Percentiles rank a stretch among this genome's conserved stretches.
Conservation (phyloP, 2,888 invertebrate genomes). For the Aleiodes leptofemur region DNA sequence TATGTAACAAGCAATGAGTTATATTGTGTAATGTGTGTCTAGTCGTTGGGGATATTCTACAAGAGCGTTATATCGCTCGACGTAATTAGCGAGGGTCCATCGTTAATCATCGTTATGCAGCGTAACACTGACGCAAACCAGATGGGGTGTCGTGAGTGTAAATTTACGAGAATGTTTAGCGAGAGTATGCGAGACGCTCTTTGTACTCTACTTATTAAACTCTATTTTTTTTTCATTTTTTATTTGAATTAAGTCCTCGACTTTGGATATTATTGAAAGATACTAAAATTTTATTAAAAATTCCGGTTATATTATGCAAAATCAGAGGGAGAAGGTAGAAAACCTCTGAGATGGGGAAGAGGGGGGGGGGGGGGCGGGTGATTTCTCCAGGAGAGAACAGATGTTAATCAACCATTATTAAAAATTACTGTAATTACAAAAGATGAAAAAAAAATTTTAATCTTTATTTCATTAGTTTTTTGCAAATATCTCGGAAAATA, state of each 20-base stretch:
- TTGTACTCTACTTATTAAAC: conserved; percentile 19
- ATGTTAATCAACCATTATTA: too few relatives aligned
- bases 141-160: conserved; percentile 41
- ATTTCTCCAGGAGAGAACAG: too few relatives aligned
- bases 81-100: conserved; percentile 61
- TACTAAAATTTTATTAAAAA: too few relatives aligned
- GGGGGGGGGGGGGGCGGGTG: too few relatives aligned
- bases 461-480: too few relatives aligned
- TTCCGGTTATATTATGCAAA: too few relatives aligned
- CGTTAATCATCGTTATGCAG: conserved; percentile 59
- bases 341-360: too few relatives aligned
- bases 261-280: too few relatives aligned
- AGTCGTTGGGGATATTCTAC: conserved; percentile 15
- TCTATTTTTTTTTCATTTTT: conserved; percentile 15
- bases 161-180: conserved; percentile 45
- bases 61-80: conserved; percentile 40
- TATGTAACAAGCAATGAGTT: conserved; percentile 16
- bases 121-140: conserved; percentile 45
- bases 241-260: background rate
- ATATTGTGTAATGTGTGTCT: conserved; percentile 36
- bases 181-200: conserved; percentile 30
- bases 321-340: too few relatives aligned
- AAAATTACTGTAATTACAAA: too few relatives aligned
- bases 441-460: too few relatives aligned
- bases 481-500: too few relatives aligned